phyloP scores from a whole-genome alignment of 2,113 vertebrate species.

The Mola mola region DNA sequence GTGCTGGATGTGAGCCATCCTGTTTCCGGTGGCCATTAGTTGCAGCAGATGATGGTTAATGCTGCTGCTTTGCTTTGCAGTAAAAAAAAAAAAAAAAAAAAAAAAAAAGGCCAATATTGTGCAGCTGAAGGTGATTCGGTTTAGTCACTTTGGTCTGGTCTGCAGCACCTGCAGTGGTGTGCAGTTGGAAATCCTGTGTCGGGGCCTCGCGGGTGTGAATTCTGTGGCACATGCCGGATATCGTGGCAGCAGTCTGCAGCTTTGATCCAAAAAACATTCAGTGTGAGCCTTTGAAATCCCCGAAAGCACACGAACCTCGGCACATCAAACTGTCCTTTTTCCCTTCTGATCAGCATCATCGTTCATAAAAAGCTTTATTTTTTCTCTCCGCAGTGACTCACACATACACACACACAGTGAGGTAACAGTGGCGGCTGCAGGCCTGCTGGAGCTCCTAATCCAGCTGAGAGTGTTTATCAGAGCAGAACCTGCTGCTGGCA shows the following conservation, averaged over 20 bases:
- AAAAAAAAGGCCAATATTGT: neutral
- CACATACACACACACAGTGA: slow-evolving; percentile 17
- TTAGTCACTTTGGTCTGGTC: neutral
- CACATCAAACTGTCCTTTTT: slow-evolving; percentile 20
- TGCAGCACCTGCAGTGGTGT: slow-evolving; percentile 28
- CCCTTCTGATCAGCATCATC: slow-evolving; percentile 39
- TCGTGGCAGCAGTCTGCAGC: slow-evolving; percentile 14
- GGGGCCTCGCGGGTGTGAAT: neutral
- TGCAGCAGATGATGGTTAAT: neutral
- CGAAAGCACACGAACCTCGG: neutral
- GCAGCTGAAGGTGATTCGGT: neutral
- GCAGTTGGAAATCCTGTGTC: neutral
- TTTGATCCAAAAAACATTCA: slow-evolving; percentile 9
- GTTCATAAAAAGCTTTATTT: slow-evolving; percentile 43
- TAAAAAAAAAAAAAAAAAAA: too few species aligned
- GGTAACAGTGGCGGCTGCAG: slow-evolving; percentile 41
- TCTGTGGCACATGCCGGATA: slow-evolving; percentile 20
- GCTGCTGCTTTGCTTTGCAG: neutral
- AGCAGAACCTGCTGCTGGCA: slow-evolving; percentile 65
- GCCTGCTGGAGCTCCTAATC: slow-evolving; percentile 40
- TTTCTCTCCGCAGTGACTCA: slow-evolving; percentile 44
- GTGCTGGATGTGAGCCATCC: slow-evolving; percentile 35
- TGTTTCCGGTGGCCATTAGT: slow-evolving; percentile 14
- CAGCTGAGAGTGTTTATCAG: slow-evolving; percentile 57
- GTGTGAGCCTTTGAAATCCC: slow-evolving; percentile 3